Evolutionary conservation across 2,113 vertebrate genomes (phyloP).

Genomic region (Platichthys stellatus): DNA sequence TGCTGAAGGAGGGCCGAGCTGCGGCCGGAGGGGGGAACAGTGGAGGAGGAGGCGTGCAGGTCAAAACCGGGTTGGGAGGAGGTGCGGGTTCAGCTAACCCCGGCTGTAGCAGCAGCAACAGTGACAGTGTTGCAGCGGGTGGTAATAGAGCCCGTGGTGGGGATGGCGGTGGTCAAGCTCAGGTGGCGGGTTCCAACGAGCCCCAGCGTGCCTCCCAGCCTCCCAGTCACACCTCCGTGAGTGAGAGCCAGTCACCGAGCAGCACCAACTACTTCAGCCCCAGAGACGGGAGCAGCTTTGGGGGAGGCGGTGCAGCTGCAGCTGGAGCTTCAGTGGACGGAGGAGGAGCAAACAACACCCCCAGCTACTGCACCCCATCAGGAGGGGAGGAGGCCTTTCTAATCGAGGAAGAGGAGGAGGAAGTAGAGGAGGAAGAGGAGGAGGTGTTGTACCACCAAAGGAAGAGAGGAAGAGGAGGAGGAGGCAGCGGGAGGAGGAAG

Average conservation of each 20-base stretch:
- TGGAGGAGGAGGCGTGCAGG: conserved; percentile 32
- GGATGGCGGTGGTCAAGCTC: conserved; percentile 20
- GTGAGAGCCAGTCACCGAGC: conserved; percentile 91
- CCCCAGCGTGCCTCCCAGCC: conserved; percentile 45
- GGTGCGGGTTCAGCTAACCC: conserved; percentile 40
- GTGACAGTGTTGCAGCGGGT: conserved; percentile 23
- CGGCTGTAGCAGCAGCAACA: conserved; percentile 57
- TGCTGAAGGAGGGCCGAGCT: conserved; percentile 83
- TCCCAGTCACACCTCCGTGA: conserved; percentile 79
- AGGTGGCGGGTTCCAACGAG: conserved; percentile 57
- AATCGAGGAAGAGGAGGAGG: conserved; percentile 77
- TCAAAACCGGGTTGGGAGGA: conserved; percentile 2
- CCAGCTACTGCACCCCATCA: conserved; percentile 81
- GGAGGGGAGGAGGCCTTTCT: conserved; percentile 80
- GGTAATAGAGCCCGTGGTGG: conserved; percentile 28
- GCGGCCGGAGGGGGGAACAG: conserved; percentile 24
- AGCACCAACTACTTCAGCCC: conserved; percentile 95
- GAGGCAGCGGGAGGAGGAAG: conserved; percentile 68
- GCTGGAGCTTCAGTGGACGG: conserved; percentile 57
- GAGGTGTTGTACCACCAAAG: conserved; percentile 74
- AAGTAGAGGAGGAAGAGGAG: conserved; percentile 69
- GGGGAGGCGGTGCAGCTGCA: conserved; percentile 53
- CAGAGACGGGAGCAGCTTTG: conserved; percentile 77
- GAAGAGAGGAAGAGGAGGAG: conserved; percentile 74
- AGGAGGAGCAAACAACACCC: conserved; percentile 73